Evolutionary conservation across 2,888 invertebrate genomes (phyloP).

Genomic region (Aspidiotus rigidus): DNA sequence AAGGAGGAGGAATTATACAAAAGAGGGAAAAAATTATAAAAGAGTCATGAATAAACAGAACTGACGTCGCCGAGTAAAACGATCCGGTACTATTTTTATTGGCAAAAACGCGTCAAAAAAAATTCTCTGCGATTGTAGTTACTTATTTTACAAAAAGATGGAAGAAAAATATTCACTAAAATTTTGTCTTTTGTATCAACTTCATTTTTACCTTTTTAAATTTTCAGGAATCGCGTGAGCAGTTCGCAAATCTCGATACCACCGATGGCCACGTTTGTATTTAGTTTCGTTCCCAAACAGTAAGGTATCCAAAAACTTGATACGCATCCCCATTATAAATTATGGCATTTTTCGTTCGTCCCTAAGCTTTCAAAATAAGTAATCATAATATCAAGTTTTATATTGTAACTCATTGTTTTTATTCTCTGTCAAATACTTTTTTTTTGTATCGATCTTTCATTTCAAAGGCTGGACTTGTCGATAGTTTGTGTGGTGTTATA

Average conservation of each 20-base stretch:
- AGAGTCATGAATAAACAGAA: background rate
- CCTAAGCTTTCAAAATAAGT: no score
- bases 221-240: conserved; percentile 14
- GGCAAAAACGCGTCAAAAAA: no score
- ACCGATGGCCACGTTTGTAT: conserved; percentile 20
- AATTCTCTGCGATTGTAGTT: background rate
- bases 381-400: no score
- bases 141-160: background rate
- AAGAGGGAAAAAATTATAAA: background rate
- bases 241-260: conserved; percentile 7
- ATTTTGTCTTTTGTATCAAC: background rate
- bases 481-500: no score
- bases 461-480: no score
- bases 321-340: no score
- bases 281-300: conserved; percentile 20
- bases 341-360: no score
- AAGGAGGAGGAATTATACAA: background rate
- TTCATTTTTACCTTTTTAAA: conserved; percentile 7
- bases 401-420: no score
- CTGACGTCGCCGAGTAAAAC: background rate
- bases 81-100: no score
- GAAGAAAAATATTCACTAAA: background rate
- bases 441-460: no score
- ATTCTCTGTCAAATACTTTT: no score
- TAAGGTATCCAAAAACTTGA: no score